phyloP scores from a whole-genome alignment of 2,113 vertebrate genomes.

The Cinclus mexicanus region DNA sequence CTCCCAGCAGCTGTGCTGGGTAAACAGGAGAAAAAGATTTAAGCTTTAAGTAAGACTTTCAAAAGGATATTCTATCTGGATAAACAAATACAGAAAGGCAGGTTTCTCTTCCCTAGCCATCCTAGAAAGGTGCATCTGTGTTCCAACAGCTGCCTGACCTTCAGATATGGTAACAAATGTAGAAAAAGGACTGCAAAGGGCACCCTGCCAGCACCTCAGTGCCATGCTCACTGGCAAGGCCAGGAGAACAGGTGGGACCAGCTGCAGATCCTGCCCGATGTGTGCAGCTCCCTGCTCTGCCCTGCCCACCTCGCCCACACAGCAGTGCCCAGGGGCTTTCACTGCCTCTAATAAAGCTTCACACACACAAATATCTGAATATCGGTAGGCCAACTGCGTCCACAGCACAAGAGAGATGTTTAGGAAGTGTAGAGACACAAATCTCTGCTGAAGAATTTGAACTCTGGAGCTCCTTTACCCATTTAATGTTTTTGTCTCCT shows the following conservation, averaged over 20 bases:
- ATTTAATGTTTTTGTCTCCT: background rate
- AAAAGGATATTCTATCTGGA: background rate
- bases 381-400: no score
- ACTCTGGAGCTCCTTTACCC: background rate
- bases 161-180: background rate
- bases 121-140: background rate
- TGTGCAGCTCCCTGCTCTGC: background rate
- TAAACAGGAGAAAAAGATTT: background rate
- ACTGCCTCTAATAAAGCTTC: background rate
- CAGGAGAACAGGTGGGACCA: background rate
- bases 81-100: background rate
- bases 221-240: background rate
- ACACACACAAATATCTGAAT: background rate
- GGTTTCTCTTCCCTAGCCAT: background rate
- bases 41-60: background rate
- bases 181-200: background rate
- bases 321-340: fast-evolving
- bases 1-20: background rate
- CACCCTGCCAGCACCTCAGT: background rate
- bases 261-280: background rate
- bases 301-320: background rate
- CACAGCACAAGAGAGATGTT: background rate
- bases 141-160: background rate
- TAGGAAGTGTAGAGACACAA: background rate
- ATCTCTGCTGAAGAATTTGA: background rate